phyloP scores from a whole-genome alignment of 2,797 vertebrate genomes.

The Hypotaenidia philippensis region DNA sequence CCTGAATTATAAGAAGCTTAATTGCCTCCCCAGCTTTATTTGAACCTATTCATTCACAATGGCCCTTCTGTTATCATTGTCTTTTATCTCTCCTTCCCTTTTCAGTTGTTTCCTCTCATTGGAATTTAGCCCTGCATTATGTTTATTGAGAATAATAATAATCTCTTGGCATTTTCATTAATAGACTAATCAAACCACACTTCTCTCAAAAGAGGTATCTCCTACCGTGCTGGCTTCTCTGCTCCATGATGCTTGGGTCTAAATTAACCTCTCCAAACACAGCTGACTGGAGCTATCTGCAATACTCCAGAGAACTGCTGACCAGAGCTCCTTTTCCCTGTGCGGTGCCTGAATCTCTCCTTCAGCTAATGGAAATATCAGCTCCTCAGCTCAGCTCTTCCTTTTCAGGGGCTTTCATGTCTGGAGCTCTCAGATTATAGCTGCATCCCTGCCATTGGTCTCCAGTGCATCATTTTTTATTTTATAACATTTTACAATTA shows the following conservation, averaged over 20 bases:
- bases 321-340: conserved; percentile 14
- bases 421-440: background rate
- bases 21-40: background rate
- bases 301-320: conserved; percentile 53
- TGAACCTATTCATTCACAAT: conserved; percentile 34
- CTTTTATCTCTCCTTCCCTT: conserved; percentile 48
- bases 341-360: background rate
- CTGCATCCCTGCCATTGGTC: background rate
- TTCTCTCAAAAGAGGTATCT: conserved; percentile 60
- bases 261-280: conserved; percentile 67
- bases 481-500: background rate
- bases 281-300: conserved; percentile 57
- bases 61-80: conserved; percentile 45
- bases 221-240: conserved; percentile 17
- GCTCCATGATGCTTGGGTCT: conserved; percentile 2
- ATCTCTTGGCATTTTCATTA: conserved; percentile 59
- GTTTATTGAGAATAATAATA: conserved; percentile 60
- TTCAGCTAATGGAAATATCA: background rate
- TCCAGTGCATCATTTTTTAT: background rate
- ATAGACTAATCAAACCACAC: conserved; percentile 61
- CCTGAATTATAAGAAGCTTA: background rate
- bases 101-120: conserved; percentile 27
- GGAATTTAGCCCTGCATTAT: conserved; percentile 21
- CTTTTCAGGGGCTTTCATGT: background rate
- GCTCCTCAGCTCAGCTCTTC: background rate